Percentiles rank a stretch among this genome's conserved stretches.
Conservation (phyloP, 2,888 invertebrate genomes). For the Drosophila picticornis region DNA sequence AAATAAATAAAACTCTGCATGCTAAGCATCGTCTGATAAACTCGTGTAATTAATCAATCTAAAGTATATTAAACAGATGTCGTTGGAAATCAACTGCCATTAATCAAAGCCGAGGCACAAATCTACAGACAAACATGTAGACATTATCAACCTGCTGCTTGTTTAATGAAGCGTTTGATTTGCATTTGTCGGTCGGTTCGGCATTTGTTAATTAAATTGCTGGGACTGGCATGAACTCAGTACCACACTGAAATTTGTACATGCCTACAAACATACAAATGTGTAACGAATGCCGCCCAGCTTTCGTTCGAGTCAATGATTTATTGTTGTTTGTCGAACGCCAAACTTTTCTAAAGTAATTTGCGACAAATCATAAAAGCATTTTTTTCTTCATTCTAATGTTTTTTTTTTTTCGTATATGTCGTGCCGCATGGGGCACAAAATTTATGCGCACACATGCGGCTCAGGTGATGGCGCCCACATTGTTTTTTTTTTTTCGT, state of each 20-base stretch:
- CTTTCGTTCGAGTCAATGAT: slow-evolving; percentile 51
- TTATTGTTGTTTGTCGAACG: slow-evolving; percentile 77
- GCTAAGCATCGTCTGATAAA: slow-evolving; percentile 21
- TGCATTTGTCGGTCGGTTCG: slow-evolving; percentile 36
- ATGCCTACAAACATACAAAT: slow-evolving; percentile 15
- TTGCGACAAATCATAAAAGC: slow-evolving; percentile 76
- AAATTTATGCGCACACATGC: slow-evolving; percentile 71
- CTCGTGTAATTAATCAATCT: slow-evolving; percentile 65
- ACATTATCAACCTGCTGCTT: slow-evolving; percentile 38
- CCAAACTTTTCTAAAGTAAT: slow-evolving; percentile 75
- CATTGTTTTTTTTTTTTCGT: slow-evolving; percentile 16
- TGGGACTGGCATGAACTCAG: slow-evolving; percentile 14
- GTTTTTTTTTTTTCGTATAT: slow-evolving; percentile 12
- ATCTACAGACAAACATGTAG: slow-evolving; percentile 22
- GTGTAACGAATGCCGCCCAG: slow-evolving; percentile 42
- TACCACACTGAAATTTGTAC: slow-evolving; percentile 14
- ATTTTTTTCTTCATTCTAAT: slow-evolving; percentile 42
- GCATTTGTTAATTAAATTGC: slow-evolving; percentile 74
- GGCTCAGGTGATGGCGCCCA: slow-evolving; percentile 57
- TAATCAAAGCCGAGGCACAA: slow-evolving; percentile 45
- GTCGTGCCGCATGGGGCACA: slow-evolving; percentile 54
- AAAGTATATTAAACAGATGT: slow-evolving; percentile 22
- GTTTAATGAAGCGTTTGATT: slow-evolving; percentile 74
- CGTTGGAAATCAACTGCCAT: slow-evolving; percentile 36
- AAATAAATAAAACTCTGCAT: not conserved